phyloP scores from a whole-genome alignment of 1,140 invertebrate genomes.

The Rhopalosiphum padi region DNA sequence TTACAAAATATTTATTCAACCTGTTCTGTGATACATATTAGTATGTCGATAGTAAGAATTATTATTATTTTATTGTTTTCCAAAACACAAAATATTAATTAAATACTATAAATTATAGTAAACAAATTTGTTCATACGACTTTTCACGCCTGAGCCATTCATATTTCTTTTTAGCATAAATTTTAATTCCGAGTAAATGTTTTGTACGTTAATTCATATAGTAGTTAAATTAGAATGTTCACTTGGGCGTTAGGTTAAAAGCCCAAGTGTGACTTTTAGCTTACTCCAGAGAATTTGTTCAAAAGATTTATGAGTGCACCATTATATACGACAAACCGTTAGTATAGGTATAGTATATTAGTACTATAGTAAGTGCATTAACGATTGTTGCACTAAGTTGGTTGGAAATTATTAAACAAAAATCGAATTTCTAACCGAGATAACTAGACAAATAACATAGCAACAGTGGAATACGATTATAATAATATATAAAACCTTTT shows the following conservation, averaged over 20 bases:
- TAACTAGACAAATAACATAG: neutral
- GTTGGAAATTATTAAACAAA: neutral
- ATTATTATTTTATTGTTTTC: neutral
- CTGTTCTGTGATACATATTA: neutral
- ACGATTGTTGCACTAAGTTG: neutral
- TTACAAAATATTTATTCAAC: neutral
- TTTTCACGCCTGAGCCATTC: neutral
- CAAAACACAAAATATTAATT: neutral
- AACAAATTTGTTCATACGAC: neutral
- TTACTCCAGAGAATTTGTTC: constrained; percentile 20
- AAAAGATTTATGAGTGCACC: neutral
- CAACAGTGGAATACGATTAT: neutral
- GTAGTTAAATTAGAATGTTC: constrained; percentile 1
- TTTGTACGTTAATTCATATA: neutral
- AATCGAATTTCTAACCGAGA: constrained; percentile 13
- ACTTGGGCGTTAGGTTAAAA: neutral
- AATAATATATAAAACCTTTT: neutral
- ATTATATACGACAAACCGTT: neutral
- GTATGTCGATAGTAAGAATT: neutral
- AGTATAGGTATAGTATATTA: neutral
- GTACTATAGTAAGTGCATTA: neutral
- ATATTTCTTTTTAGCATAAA: neutral
- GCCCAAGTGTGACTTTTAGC: neutral
- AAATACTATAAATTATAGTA: neutral
- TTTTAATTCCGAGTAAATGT: neutral